Evolutionary conservation across 2,797 vertebrate species (phyloP).

Genomic region (Eulemur mongoz): DNA sequence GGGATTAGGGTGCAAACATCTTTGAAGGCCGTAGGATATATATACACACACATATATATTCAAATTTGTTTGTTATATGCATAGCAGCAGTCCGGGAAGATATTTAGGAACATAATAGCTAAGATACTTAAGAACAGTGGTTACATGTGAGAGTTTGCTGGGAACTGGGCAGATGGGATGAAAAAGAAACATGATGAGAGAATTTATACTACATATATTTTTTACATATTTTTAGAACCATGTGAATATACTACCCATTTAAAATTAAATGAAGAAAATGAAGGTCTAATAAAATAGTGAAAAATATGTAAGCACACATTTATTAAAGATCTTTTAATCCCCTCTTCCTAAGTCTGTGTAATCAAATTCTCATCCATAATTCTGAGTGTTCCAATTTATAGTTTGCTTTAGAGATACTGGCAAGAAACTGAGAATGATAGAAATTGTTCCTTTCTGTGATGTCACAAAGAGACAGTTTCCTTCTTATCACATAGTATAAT

Average conservation of each 20-base stretch:
- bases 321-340: neutral
- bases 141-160: neutral
- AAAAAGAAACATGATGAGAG: neutral
- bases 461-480: neutral
- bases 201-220: neutral
- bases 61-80: neutral
- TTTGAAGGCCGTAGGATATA: neutral
- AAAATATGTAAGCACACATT: neutral
- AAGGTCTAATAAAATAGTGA: neutral
- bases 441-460: neutral
- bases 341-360: neutral
- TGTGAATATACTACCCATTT: neutral
- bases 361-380: neutral
- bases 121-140: neutral
- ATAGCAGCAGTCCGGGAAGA: neutral
- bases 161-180: neutral
- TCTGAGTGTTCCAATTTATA: neutral
- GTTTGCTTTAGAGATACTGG: neutral
- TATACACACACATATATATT: neutral
- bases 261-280: neutral
- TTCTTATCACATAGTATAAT: neutral
- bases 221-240: neutral
- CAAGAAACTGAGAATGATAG: neutral
- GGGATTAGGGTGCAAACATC: neutral
- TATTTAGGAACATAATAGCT: neutral